Base-by-base conservation (phyloP, 2,113 vertebrate genomes). In the Aegotheles bennettii region DNA sequence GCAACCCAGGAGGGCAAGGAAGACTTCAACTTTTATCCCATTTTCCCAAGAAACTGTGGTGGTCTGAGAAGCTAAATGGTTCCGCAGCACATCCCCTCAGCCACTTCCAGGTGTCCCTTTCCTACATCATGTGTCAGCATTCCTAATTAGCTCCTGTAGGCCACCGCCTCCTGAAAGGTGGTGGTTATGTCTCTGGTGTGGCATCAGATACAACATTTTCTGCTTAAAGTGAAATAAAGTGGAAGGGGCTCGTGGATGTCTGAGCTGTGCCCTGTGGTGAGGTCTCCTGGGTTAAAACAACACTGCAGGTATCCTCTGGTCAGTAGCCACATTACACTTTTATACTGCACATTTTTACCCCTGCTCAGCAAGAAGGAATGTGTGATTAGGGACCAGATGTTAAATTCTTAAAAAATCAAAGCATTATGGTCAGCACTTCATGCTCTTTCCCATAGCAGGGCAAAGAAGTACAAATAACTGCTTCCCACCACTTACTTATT, bases 111-210 rank as follows among this genome's bases (percentile, higher is more conserved):
- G 23, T 74, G 60, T 23, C 20, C 10, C 15, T 48, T 38, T 12
- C 53, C 26, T 20, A 3, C 1, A 11, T 20, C 69, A 36, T 26
- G 31, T 60, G 36, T 54, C 23, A 59, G 36, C 53, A 21, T n/a
- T 68, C 9, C 25, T 47, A 38, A 50, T 31, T 10, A 38, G 51
- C 86, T 16, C 61, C 71, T 31, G 67, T 4, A 2, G 21, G 11
- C 3, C 43, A 33, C 9, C 7, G 4, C 6, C 42, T 42, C 38
- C 20, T 0, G 0, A 63, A 54, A 14, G 51, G 33, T 8, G 0
- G 29, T 7, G 1, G 48, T 24, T 78, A 50, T 3, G 0, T 8
- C 57, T 63, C 89, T 42, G 19, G 6, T 35, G 16, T 16, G 20
- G 12, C 36, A 67, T 16, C 43, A 60, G 29, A 47, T 8, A 59